These are phyloP conservation scores for Leuciscus idus DNA, from an alignment of 2,113 vertebrate species.

Conservation along the genomic window DNA sequence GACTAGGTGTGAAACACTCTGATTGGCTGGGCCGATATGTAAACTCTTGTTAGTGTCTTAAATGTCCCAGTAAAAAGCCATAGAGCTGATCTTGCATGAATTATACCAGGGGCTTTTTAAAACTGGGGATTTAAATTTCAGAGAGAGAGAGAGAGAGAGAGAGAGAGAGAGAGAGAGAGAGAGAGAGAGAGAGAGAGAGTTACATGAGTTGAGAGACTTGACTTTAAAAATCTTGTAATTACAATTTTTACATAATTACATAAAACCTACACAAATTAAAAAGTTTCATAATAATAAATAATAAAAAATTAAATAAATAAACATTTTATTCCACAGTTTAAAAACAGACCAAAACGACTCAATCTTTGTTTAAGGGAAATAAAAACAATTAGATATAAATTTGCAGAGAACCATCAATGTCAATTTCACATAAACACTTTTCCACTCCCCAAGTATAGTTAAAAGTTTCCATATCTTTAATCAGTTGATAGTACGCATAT, in stretches of 20 bases:
- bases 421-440: background rate
- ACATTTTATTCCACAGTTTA: too few relatives aligned
- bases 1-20: constrained; percentile 64
- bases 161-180: too few relatives aligned
- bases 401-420: background rate
- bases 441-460: background rate
- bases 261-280: too few relatives aligned
- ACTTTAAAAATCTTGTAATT: background rate
- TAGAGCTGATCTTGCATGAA: background rate
- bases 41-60: constrained; percentile 28
- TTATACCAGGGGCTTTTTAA: background rate
- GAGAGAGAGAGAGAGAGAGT: too few relatives aligned
- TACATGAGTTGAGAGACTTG: too few relatives aligned
- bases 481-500: background rate
- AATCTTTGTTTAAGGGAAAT: background rate
- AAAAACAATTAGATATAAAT: background rate
- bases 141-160: too few relatives aligned
- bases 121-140: background rate
- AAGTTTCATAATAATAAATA: too few relatives aligned
- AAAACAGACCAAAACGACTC: too few relatives aligned
- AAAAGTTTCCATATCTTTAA: background rate
- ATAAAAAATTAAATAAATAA: background rate
- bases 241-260: too few relatives aligned
- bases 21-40: constrained; percentile 61
- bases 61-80: constrained; percentile 6